phyloP scores from a whole-genome alignment of 2,113 vertebrate genomes.

The Rhabdomys dilectus region DNA sequence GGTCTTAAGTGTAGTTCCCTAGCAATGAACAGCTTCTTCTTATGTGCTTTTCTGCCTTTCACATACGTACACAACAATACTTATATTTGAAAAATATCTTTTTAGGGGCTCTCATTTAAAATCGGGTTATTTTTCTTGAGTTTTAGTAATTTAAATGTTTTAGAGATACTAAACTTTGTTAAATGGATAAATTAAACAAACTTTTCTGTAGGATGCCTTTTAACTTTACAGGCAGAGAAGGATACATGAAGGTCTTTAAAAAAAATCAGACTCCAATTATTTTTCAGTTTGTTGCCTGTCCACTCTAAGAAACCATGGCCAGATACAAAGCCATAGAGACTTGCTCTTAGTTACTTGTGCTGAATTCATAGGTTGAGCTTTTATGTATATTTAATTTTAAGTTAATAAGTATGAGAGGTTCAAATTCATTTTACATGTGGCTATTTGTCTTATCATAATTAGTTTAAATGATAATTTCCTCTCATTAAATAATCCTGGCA shows the following conservation, averaged over 20 bases:
- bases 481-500: background rate
- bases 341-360: background rate
- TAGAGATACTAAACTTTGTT: background rate
- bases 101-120: background rate
- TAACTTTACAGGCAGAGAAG: background rate
- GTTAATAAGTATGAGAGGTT: background rate
- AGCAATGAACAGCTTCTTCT: background rate
- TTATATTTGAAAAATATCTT: background rate
- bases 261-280: background rate
- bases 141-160: background rate
- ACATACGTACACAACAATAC: background rate
- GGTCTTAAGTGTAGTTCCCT: background rate
- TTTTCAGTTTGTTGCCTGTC: slow-evolving; percentile 19
- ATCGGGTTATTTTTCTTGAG: background rate
- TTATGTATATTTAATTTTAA: background rate
- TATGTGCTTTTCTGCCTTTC: background rate
- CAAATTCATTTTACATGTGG: background rate
- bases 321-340: background rate
- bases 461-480: background rate
- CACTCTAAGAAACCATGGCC: slow-evolving; percentile 10
- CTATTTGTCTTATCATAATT: background rate
- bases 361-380: background rate
- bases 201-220: background rate
- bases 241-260: background rate
- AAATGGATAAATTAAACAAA: background rate